These are phyloP conservation scores for Matsumyia berberina DNA, from an alignment of 2,888 invertebrate genomes.

Conservation along the genomic window DNA sequence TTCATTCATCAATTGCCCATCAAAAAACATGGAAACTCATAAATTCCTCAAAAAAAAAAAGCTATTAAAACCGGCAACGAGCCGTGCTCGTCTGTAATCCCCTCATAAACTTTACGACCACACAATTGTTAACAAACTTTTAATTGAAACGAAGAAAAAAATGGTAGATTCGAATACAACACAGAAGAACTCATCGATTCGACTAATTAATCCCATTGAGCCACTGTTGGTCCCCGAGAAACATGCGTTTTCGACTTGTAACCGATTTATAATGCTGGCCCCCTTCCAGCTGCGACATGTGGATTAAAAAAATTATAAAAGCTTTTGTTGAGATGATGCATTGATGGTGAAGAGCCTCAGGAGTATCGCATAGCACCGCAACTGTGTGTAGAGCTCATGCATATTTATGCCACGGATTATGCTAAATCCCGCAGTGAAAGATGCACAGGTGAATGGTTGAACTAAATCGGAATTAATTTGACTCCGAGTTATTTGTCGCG, in stretches of 20 bases:
- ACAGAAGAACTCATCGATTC: constrained; percentile 43
- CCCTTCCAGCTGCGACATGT: neutral
- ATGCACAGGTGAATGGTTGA: constrained; percentile 16
- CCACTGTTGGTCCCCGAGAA: constrained; percentile 31
- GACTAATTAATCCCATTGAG: constrained; percentile 66
- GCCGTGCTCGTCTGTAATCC: constrained; percentile 20
- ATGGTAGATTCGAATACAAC: neutral
- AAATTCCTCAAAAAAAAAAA: constrained; percentile 25
- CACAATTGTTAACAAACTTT: constrained; percentile 59
- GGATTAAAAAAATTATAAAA: constrained; percentile 5
- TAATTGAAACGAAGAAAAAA: constrained; percentile 30
- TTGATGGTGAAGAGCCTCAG: constrained; percentile 19
- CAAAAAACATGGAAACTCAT: constrained; percentile 28
- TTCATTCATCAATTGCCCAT: constrained; percentile 40
- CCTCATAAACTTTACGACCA: constrained; percentile 53
- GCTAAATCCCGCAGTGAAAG: constrained; percentile 22
- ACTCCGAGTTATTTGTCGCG: constrained; percentile 36
- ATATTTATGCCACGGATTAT: constrained; percentile 61
- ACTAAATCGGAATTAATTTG: constrained; percentile 41
- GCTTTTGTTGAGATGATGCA: constrained; percentile 47
- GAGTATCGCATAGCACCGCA: constrained; percentile 39
- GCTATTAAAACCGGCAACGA: constrained; percentile 27
- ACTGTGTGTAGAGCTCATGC: constrained; percentile 56
- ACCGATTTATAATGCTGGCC: constrained; percentile 56
- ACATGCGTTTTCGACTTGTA: constrained; percentile 63